Conservation (phyloP, 2,888 invertebrate species). For the Neocrepidodera transversa region DNA sequence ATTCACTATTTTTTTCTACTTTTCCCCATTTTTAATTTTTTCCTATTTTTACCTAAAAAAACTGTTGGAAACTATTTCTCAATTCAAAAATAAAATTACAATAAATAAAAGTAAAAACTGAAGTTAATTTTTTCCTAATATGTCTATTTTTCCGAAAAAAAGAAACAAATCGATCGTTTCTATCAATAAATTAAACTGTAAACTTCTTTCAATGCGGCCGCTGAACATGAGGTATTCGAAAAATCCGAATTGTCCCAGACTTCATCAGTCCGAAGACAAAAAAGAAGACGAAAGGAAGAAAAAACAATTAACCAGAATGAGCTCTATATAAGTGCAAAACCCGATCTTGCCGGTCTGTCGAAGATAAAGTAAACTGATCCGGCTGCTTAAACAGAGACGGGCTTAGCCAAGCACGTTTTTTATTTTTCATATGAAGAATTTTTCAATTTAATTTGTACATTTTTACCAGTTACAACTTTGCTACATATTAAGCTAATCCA, state of each 20-base stretch:
- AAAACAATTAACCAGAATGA: slow-evolving; percentile 32
- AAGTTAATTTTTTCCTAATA: too few species aligned
- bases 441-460: too few species aligned
- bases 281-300: slow-evolving; percentile 16
- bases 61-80: too few species aligned
- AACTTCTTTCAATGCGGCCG: not conserved
- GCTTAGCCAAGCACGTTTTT: not conserved
- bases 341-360: slow-evolving; percentile 26
- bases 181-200: slow-evolving; percentile 10
- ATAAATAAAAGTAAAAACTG: too few species aligned
- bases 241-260: slow-evolving; percentile 13
- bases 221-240: slow-evolving; percentile 14
- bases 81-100: too few species aligned
- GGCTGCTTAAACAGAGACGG: slow-evolving; percentile 3
- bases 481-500: too few species aligned
- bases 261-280: slow-evolving; percentile 9
- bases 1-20: too few species aligned
- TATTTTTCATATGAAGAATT: too few species aligned
- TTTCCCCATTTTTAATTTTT: too few species aligned
- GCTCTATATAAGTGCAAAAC: slow-evolving; percentile 32
- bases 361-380: slow-evolving; percentile 13
- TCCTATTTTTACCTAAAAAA: too few species aligned
- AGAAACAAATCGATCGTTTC: not conserved
- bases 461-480: too few species aligned
- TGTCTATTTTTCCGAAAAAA: too few species aligned